Evolutionary conservation across 2,113 vertebrate genomes (phyloP).

Genomic region (Regulus satrapa): DNA sequence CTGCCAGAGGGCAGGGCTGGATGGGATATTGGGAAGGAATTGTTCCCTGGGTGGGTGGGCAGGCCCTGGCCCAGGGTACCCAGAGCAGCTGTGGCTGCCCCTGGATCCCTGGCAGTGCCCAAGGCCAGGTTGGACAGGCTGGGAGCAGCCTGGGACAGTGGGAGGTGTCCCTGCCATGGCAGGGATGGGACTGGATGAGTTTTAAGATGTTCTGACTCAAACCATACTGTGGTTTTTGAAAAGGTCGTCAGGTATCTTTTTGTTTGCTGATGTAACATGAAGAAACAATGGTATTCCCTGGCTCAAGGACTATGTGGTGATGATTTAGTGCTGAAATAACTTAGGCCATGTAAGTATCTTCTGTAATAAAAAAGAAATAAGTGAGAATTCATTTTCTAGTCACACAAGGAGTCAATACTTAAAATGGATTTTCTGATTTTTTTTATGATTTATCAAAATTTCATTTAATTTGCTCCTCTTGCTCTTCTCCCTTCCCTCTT

Average conservation of each 20-base stretch:
- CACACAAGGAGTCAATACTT: not conserved
- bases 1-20: rapidly evolving
- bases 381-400: not conserved
- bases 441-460: not conserved
- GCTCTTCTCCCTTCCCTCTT: not conserved
- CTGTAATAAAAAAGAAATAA: not conserved
- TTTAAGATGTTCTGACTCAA: not conserved
- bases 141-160: not conserved
- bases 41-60: rapidly evolving
- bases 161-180: not conserved
- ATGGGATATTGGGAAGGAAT: not conserved
- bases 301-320: not conserved
- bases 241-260: not conserved
- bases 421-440: not conserved
- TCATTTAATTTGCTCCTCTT: not conserved
- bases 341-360: not conserved
- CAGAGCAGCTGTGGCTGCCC: not conserved
- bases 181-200: not conserved
- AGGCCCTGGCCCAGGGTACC: not conserved
- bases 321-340: not conserved
- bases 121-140: not conserved
- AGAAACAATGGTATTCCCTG: not conserved
- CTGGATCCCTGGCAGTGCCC: not conserved
- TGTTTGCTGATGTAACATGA: not conserved
- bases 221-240: not conserved